Percentiles rank a stretch among this genome's conserved stretches.
phyloP scores from a whole-genome alignment of 1,140 invertebrate species.

The Penaeus japonicus region DNA sequence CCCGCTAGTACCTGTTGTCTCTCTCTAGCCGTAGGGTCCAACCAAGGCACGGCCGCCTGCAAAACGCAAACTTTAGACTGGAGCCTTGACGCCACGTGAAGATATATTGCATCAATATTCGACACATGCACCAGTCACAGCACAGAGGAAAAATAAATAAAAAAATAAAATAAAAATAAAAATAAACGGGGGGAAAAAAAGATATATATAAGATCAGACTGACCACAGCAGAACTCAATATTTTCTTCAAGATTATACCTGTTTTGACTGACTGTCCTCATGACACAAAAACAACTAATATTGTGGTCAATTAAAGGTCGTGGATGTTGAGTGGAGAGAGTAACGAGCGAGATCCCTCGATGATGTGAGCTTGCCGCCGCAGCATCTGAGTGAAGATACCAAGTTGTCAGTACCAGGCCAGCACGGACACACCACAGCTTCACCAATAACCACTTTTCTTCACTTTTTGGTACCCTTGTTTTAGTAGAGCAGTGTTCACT shows the following conservation, averaged over 20 bases:
- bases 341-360: slow-evolving; percentile 57
- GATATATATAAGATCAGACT: slow-evolving; percentile 10
- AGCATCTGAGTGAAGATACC: slow-evolving; percentile 61
- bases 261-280: slow-evolving; percentile 50
- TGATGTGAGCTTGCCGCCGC: slow-evolving; percentile 51
- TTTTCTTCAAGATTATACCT: slow-evolving; percentile 51
- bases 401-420: slow-evolving; percentile 58
- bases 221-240: slow-evolving; percentile 48
- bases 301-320: slow-evolving; percentile 50
- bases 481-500: slow-evolving; percentile 38
- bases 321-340: slow-evolving; percentile 41
- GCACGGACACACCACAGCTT: slow-evolving; percentile 33
- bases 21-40: slow-evolving; percentile 49
- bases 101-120: slow-evolving; percentile 51
- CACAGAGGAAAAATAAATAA: slow-evolving; percentile 20
- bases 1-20: slow-evolving; percentile 56
- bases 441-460: slow-evolving; percentile 36
- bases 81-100: slow-evolving; percentile 32
- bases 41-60: slow-evolving; percentile 52
- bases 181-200: slow-evolving; percentile 13
- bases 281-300: slow-evolving; percentile 47
- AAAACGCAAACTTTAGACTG: slow-evolving; percentile 59
- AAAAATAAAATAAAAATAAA: slow-evolving; percentile 45
- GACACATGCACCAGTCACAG: slow-evolving; percentile 59
- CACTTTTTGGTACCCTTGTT: slow-evolving; percentile 25